phyloP scores from a whole-genome alignment of 1,140 invertebrate species.

The Anthonomus grandis region DNA sequence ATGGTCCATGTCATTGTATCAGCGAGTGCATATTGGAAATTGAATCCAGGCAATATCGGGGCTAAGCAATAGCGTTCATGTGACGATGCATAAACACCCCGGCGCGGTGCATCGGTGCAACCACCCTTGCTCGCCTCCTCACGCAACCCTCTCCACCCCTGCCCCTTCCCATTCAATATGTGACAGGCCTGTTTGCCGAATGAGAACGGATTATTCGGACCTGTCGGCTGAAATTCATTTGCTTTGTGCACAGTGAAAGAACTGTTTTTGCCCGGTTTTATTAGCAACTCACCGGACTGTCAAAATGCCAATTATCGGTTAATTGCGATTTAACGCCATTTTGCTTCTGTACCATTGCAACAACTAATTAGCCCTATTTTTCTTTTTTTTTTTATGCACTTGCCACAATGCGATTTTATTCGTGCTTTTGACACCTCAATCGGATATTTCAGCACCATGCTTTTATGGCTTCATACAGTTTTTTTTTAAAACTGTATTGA shows the following conservation, averaged over 20 bases:
- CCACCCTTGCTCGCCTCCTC: slow-evolving; percentile 39
- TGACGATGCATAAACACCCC: slow-evolving; percentile 42
- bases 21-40: slow-evolving; percentile 48
- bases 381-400: slow-evolving; percentile 21
- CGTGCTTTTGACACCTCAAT: slow-evolving; percentile 7
- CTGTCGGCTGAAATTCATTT: slow-evolving; percentile 40
- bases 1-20: no score
- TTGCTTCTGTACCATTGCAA: slow-evolving; percentile 7
- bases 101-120: slow-evolving; percentile 39
- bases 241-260: slow-evolving; percentile 32
- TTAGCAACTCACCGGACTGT: slow-evolving; percentile 31
- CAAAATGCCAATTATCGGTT: slow-evolving; percentile 36
- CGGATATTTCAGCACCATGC: neutral
- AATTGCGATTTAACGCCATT: slow-evolving; percentile 33
- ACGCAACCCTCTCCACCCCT: slow-evolving; percentile 19
- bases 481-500: no score
- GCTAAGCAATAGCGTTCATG: slow-evolving; percentile 40
- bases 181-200: slow-evolving; percentile 45
- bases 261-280: slow-evolving; percentile 35
- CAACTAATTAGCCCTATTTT: slow-evolving; percentile 25
- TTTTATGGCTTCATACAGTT: no score
- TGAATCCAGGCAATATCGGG: slow-evolving; percentile 43
- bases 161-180: slow-evolving; percentile 38
- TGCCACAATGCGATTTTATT: slow-evolving; percentile 11
- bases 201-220: slow-evolving; percentile 45